Conservation (phyloP, 2,888 invertebrate genomes). For the Tridacna gigas region DNA sequence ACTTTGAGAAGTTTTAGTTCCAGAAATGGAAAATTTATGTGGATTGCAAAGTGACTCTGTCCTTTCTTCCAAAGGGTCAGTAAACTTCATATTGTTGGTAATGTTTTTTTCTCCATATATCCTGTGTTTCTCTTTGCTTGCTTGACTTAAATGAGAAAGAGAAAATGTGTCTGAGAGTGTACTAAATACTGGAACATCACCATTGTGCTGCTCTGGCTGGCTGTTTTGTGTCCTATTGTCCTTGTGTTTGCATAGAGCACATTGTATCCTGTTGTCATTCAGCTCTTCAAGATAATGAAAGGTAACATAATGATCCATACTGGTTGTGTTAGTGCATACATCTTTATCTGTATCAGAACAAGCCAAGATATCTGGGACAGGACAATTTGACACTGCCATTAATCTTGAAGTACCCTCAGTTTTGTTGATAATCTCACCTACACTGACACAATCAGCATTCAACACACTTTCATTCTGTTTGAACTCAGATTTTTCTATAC, state of each 20-base stretch:
- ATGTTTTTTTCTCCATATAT: background rate
- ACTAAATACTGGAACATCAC: background rate
- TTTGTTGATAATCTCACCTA: background rate
- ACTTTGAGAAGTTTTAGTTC: background rate
- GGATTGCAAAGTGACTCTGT: background rate
- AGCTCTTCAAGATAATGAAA: too few species aligned
- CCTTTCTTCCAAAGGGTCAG: background rate
- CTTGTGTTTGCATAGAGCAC: background rate
- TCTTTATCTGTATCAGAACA: background rate
- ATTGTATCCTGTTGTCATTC: background rate
- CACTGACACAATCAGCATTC: background rate
- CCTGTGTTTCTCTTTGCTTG: background rate
- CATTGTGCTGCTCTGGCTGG: background rate
- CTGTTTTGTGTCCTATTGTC: background rate
- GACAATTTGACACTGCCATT: background rate
- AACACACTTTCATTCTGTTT: background rate
- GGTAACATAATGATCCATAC: background rate
- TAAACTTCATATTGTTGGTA: background rate
- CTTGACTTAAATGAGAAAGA: background rate
- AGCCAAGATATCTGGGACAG: background rate
- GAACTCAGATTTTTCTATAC: too few species aligned
- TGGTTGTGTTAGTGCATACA: background rate
- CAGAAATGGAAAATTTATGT: background rate
- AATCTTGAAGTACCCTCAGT: background rate
- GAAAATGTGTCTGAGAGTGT: background rate